These are phyloP conservation scores for Homalodisca vitripennis DNA, from an alignment of 1,140 invertebrate genomes.

Conservation along the genomic window DNA sequence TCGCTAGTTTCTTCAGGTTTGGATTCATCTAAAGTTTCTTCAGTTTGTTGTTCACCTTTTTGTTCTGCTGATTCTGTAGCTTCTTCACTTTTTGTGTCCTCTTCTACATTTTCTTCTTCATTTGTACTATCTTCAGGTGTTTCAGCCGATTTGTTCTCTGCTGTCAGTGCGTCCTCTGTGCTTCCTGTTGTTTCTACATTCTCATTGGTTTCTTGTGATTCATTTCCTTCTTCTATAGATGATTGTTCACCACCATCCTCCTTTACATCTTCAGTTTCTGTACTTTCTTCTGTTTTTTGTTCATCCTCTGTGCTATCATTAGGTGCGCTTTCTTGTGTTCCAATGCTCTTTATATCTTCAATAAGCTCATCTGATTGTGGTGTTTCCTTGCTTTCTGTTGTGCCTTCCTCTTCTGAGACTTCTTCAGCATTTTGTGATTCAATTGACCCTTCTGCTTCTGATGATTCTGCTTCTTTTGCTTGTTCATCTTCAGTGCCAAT, in stretches of 20 bases:
- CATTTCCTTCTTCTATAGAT: neutral
- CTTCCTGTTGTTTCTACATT: constrained; percentile 32
- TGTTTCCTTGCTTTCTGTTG: constrained; percentile 35
- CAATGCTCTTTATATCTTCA: constrained; percentile 43
- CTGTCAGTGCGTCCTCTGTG: constrained; percentile 39
- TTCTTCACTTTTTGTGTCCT: constrained; percentile 28
- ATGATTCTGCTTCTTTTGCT: neutral
- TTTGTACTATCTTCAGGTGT: constrained; percentile 20
- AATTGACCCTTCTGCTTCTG: neutral
- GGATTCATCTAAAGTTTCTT: constrained; percentile 8
- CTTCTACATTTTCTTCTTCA: constrained; percentile 34
- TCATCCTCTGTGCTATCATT: constrained; percentile 47
- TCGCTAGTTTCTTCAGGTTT: constrained; percentile 23
- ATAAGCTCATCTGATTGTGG: constrained; percentile 48
- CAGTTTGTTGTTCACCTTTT: constrained; percentile 31
- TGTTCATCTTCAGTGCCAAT: constrained; percentile 34
- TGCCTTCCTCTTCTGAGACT: constrained; percentile 32
- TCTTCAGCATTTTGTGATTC: constrained; percentile 41
- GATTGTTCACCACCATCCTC: constrained; percentile 26
- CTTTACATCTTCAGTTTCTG: constrained; percentile 30
- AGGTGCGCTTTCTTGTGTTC: constrained; percentile 49
- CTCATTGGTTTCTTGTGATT: constrained; percentile 33
- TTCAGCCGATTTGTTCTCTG: constrained; percentile 38
- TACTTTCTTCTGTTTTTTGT: constrained; percentile 40
- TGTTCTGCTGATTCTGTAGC: constrained; percentile 10